Percentiles rank a stretch among this genome's conserved stretches.
phyloP scores from a whole-genome alignment of 2,888 invertebrate genomes.

The Tetanocera ferruginea region DNA sequence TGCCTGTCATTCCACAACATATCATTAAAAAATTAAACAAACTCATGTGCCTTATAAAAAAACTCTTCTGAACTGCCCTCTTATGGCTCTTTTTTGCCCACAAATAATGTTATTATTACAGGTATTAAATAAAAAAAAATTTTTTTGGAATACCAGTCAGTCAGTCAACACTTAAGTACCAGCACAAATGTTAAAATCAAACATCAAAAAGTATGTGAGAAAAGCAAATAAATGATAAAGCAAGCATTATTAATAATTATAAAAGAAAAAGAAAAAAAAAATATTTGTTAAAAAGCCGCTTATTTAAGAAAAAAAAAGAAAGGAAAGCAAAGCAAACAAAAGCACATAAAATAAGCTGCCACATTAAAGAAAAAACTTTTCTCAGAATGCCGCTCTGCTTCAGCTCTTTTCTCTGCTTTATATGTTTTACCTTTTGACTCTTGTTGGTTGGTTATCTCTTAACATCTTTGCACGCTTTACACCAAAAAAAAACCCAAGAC shows the following conservation, averaged over 20 bases:
- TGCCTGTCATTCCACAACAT: too few species aligned
- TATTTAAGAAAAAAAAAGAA: neutral
- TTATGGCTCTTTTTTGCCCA: too few species aligned
- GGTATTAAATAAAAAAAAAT: too few species aligned
- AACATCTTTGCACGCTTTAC: neutral
- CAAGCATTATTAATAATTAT: neutral
- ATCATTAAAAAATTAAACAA: too few species aligned
- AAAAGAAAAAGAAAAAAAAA: neutral
- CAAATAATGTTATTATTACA: too few species aligned
- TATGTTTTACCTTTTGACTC: neutral
- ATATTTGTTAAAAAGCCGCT: neutral
- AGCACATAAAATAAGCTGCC: neutral
- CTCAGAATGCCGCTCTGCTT: neutral
- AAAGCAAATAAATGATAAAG: neutral
- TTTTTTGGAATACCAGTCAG: neutral
- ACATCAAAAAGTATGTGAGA: neutral
- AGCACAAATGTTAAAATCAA: neutral
- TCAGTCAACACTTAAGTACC: neutral
- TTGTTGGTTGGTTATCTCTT: neutral
- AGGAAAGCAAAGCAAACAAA: neutral
- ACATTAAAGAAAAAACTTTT: neutral
- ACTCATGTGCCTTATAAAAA: too few species aligned
- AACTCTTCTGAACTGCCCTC: too few species aligned
- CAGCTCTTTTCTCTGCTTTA: neutral
- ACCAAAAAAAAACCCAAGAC: neutral